These are phyloP conservation scores for Gallinago undulata DNA, from an alignment of 2,113 vertebrate species.

Conservation along the genomic window DNA sequence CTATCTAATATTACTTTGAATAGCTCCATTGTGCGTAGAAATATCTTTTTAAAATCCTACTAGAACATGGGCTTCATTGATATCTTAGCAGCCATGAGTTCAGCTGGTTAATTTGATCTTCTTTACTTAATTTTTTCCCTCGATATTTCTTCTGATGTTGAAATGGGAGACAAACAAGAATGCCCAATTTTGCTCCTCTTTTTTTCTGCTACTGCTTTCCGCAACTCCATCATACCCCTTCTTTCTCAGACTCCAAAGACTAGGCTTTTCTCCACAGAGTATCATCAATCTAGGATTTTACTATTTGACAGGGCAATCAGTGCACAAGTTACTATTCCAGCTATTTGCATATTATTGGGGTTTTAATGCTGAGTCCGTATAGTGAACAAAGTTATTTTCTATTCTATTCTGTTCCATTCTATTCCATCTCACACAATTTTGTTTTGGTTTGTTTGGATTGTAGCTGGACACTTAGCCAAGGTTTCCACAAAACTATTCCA, in stretches of 20 bases:
- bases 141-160: neutral
- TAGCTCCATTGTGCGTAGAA: neutral
- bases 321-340: neutral
- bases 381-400: neutral
- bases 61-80: neutral
- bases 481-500: neutral
- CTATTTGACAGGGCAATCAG: neutral
- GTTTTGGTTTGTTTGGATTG: neutral
- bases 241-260: neutral
- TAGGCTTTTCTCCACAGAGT: neutral
- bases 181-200: neutral
- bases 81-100: neutral
- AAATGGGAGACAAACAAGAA: neutral
- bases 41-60: neutral
- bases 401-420: neutral
- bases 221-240: accelerated
- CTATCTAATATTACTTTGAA: neutral
- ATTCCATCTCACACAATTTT: neutral
- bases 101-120: neutral
- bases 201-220: neutral
- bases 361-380: neutral
- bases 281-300: neutral
- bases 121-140: neutral
- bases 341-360: neutral
- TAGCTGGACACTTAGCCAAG: neutral